A percentile compares a stretch with the other conserved stretches of the same genome.
Conservation (phyloP, 2,888 invertebrate species). For the Lepas anatifera region DNA sequence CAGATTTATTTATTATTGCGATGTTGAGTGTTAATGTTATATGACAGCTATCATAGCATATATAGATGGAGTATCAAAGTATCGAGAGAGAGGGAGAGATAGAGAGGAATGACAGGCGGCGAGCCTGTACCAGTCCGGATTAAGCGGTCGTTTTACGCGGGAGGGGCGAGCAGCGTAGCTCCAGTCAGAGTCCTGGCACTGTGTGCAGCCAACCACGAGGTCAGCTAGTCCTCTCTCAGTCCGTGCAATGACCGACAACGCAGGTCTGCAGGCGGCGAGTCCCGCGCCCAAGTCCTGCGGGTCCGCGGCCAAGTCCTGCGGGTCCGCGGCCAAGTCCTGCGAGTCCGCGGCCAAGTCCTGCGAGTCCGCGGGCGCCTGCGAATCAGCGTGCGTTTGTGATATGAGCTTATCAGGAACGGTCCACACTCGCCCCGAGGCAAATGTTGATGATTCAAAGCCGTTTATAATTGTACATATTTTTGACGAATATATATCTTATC, state of each 20-base stretch:
- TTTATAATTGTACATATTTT: background rate
- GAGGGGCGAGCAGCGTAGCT: too few species aligned
- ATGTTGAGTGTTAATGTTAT: background rate
- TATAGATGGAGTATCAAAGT: too few species aligned
- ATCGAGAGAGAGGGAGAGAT: too few species aligned
- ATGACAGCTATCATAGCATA: too few species aligned
- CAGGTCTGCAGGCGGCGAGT: background rate
- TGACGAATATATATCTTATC: background rate
- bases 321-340: background rate
- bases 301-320: background rate
- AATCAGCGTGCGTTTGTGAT: background rate
- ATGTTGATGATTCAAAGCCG: too few species aligned
- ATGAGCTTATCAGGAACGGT: background rate
- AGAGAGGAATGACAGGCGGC: too few species aligned
- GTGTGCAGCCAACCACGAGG: background rate
- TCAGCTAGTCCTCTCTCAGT: background rate
- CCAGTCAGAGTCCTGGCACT: too few species aligned
- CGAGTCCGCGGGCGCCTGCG: background rate
- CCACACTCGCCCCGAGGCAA: background rate
- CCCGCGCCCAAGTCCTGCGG: background rate
- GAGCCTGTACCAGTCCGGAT: too few species aligned
- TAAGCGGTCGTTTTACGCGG: too few species aligned
- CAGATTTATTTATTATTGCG: background rate
- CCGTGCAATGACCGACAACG: background rate
- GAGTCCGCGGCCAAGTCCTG: background rate